Percentiles rank a stretch among this genome's conserved stretches.
Conservation (phyloP, 2,888 invertebrate genomes). For the Nysson spinosus region DNA sequence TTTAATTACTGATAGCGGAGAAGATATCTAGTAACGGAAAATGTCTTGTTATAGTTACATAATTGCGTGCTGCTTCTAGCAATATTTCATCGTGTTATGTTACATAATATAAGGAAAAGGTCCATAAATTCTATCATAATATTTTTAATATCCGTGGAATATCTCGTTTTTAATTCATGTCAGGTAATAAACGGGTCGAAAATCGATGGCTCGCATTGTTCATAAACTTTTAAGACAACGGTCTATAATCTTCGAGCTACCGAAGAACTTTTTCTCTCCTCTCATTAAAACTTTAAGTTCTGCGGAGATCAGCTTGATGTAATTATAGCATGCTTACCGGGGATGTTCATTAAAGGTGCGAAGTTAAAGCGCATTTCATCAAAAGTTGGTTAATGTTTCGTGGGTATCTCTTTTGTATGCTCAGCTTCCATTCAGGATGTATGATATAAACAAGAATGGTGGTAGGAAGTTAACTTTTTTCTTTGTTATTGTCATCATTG, state of each 20-base stretch:
- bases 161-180: background rate
- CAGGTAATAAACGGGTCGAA: background rate
- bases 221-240: too few relatives aligned
- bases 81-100: too few relatives aligned
- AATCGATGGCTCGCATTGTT: background rate
- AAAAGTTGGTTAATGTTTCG: constrained; percentile 46
- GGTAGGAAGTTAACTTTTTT: background rate
- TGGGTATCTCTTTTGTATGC: constrained; percentile 23
- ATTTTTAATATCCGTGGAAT: too few relatives aligned
- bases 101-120: too few relatives aligned
- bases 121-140: too few relatives aligned
- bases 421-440: constrained; percentile 12
- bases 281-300: constrained; percentile 47
- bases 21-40: too few relatives aligned
- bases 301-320: constrained; percentile 34
- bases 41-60: too few relatives aligned
- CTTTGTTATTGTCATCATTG: background rate
- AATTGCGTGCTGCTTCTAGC: too few relatives aligned
- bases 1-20: too few relatives aligned
- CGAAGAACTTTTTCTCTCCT: constrained; percentile 15
- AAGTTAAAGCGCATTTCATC: constrained; percentile 52
- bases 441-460: constrained; percentile 25
- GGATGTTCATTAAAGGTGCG: constrained; percentile 46
- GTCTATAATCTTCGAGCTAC: constrained; percentile 26
- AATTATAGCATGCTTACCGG: constrained; percentile 48